Evolutionary conservation across 2,113 vertebrate species (phyloP), one percentile per base, ranked within the genome.

Genomic region (Microcebus lehilahytsara): DNA sequence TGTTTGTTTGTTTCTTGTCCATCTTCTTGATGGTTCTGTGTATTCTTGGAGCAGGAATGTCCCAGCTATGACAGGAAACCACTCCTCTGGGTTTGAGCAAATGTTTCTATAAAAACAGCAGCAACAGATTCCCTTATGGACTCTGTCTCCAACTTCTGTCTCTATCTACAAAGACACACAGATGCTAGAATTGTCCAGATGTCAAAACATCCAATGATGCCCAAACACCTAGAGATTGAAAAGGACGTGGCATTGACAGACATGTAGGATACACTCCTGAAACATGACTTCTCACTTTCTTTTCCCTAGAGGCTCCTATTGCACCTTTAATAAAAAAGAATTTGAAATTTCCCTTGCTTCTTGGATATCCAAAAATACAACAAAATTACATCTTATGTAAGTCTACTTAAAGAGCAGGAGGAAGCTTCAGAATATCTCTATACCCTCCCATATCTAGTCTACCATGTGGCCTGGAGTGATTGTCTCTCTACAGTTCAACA

Each of bases 231-330:
- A 56, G 34, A 51, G 22, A 32, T 0, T 66, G 37, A 37, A 58
- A 64, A 58, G 27, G 40, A 16, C 22, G 3, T 12, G n/a, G 12
- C 6, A 0, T n/a, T 49, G 19, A 30, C 10, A n/a, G 25, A 3
- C 9, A 27, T 27, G 17, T 2, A 51, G 32, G 12, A 51, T 32
- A 23, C 0, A 53, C 25, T 23, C 13, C 11, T 19, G 23, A 78
- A 42, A 37, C 13, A 13, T 23, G 30, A 27, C 46, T 51, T 67
- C 37, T 88, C 49, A 30, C 19, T 30, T 46, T 69, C 67, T n/a
- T 80, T 87, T 80, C 14, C 62, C 34, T 75, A 6, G 12, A 51
- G 37, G 1, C 13, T 53, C n/a, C 16, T 53, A 23, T 37, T 72
- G 64, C 37, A 27, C 25, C 67, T 71, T 88, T 49, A 69, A 69